Conservation (phyloP, 2,888 invertebrate genomes). For the Carabus problematicus region DNA sequence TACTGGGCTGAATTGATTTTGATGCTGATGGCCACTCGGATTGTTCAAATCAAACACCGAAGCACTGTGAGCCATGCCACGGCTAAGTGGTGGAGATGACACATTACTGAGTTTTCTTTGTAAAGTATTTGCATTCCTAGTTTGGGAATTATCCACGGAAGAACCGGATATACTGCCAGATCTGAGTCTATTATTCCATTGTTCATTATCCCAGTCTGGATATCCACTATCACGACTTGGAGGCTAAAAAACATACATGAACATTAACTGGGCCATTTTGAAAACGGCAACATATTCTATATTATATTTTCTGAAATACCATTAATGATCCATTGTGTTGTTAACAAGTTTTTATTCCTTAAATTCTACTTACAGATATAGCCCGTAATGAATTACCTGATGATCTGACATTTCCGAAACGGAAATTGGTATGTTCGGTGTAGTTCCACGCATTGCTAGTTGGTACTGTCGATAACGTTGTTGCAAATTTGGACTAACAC, state of each 20-base stretch:
- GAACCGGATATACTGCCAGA: conserved; percentile 58
- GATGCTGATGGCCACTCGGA: conserved; percentile 51
- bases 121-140: conserved; percentile 31
- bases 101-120: conserved; percentile 55
- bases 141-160: conserved; percentile 49
- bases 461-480: conserved; percentile 67
- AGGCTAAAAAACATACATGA: conserved; percentile 50
- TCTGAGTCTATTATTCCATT: conserved; percentile 52
- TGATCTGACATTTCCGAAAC: conserved; percentile 54
- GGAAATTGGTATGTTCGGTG: conserved; percentile 56
- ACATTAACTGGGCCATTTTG: not conserved
- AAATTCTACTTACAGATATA: not conserved
- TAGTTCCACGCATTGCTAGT: conserved; percentile 61
- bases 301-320: not conserved
- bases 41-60: conserved; percentile 66
- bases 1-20: conserved; percentile 60
- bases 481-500: conserved; percentile 60
- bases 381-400: conserved; percentile 31
- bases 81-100: conserved; percentile 52
- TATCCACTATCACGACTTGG: conserved; percentile 59
- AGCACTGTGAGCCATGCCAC: conserved; percentile 56
- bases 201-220: conserved; percentile 59
- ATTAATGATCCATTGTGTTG: not conserved
- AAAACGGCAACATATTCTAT: not conserved
- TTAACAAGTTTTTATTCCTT: no score